phyloP scores from a whole-genome alignment of 2,113 vertebrate genomes.

The Chunga burmeisteri region DNA sequence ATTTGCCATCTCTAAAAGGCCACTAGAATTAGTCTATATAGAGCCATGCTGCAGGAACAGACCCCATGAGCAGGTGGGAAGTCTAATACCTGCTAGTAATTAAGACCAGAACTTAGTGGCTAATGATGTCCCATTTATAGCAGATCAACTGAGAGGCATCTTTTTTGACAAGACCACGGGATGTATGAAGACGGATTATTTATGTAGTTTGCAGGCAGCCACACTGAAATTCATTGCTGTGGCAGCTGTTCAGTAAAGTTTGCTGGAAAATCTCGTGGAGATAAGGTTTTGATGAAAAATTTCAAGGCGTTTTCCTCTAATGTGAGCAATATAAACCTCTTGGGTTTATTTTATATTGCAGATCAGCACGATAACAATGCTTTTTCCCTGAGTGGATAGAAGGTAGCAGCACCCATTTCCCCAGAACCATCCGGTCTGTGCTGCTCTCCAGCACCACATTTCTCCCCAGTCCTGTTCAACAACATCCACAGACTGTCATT shows the following conservation, averaged over 20 bases:
- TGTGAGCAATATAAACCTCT: background rate
- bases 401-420: background rate
- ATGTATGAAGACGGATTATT: background rate
- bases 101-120: background rate
- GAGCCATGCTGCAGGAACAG: background rate
- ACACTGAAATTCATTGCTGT: background rate
- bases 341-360: background rate
- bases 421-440: background rate
- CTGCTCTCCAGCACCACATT: background rate
- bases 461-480: background rate
- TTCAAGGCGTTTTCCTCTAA: background rate
- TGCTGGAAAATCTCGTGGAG: background rate
- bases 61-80: background rate
- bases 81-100: background rate
- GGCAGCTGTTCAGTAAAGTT: background rate
- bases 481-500: background rate
- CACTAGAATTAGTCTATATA: fast-evolving
- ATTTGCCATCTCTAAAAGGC: background rate
- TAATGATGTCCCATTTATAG: background rate
- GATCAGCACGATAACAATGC: background rate
- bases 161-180: background rate
- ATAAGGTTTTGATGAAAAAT: background rate
- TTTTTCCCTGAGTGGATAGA: background rate
- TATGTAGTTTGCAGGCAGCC: background rate
- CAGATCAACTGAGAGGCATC: background rate